These are phyloP conservation scores for Anniella stebbinsi DNA, from an alignment of 2,797 vertebrate genomes.

Conservation along the genomic window DNA sequence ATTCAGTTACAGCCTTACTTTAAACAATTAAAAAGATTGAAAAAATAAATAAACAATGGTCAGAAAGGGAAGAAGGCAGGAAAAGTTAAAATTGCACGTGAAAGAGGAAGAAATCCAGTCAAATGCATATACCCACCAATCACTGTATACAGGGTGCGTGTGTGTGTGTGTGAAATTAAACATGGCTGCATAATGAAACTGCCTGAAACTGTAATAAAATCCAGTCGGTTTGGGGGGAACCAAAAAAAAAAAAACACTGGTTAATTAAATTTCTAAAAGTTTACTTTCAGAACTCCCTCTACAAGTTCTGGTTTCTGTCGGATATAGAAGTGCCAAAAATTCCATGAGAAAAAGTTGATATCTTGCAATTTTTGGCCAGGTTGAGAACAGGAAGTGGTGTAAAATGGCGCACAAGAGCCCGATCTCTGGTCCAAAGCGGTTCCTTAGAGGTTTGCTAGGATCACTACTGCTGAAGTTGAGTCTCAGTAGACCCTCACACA, in stretches of 20 bases:
- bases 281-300: conserved; percentile 19
- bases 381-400: conserved; percentile 44
- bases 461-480: neutral
- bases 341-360: conserved; percentile 43
- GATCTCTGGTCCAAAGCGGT: neutral
- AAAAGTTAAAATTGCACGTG: neutral
- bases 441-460: neutral
- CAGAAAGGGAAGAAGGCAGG: too few species aligned
- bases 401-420: neutral
- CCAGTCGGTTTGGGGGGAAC: neutral
- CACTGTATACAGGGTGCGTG: neutral
- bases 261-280: neutral
- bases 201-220: conserved; percentile 21
- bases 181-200: neutral
- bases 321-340: conserved; percentile 40
- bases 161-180: neutral
- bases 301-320: conserved; percentile 31
- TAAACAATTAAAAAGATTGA: neutral
- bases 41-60: neutral
- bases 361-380: neutral
- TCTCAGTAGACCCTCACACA: neutral
- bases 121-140: neutral
- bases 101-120: neutral
- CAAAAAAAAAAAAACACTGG: neutral
- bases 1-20: neutral